phyloP scores from a whole-genome alignment of 2,888 invertebrate genomes.

The Resseliella maxima region DNA sequence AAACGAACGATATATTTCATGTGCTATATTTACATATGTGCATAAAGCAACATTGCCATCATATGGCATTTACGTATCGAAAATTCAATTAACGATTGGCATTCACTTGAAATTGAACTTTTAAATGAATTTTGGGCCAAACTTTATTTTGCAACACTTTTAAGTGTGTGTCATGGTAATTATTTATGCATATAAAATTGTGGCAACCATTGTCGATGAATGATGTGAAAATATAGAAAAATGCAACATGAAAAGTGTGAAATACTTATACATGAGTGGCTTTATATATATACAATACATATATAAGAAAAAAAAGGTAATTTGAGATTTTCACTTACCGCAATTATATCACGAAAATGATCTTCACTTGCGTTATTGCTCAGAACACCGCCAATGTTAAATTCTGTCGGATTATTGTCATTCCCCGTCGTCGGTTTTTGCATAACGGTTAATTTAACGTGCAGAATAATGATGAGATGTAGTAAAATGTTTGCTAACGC shows the following conservation, averaged over 20 bases:
- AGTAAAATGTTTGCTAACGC: slow-evolving; percentile 25
- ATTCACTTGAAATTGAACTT: slow-evolving; percentile 8
- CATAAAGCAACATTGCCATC: neutral
- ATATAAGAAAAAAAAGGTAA: neutral
- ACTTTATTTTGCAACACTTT: neutral
- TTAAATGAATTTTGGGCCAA: neutral
- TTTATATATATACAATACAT: neutral
- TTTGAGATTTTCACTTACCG: slow-evolving; percentile 73
- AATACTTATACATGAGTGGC: too few relatives aligned
- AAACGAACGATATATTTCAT: too few relatives aligned
- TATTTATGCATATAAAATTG: neutral
- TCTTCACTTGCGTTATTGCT: slow-evolving; percentile 73
- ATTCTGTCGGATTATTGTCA: slow-evolving; percentile 74
- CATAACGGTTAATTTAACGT: slow-evolving; percentile 19
- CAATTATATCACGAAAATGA: slow-evolving; percentile 85
- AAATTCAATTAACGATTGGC: neutral
- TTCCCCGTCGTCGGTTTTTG: neutral
- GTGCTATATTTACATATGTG: too few relatives aligned
- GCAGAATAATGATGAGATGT: neutral
- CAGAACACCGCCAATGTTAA: slow-evolving; percentile 93
- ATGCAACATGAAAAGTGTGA: neutral
- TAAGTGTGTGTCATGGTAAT: neutral
- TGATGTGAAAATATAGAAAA: neutral
- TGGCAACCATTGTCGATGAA: neutral
- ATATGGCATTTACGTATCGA: neutral